These are phyloP conservation scores for Plumapathes pennacea DNA, from an alignment of 92 coral and sea anemone genomes.

Conservation along the genomic window DNA sequence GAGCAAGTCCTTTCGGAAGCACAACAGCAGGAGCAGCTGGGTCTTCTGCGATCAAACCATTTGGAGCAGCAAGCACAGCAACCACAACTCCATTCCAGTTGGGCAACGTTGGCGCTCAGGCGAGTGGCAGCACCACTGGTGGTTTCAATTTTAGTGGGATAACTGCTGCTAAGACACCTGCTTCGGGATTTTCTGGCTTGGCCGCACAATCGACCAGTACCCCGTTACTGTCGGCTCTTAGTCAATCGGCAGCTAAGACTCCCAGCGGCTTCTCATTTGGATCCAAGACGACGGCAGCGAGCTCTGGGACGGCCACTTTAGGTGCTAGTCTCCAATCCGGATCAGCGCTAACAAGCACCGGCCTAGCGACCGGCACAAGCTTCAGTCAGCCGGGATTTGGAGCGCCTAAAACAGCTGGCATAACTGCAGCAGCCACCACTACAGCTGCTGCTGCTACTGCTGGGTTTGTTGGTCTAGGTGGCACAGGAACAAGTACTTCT, in stretches of 20 bases:
- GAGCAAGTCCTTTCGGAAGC: conserved; percentile 18
- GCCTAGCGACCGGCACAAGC: neutral
- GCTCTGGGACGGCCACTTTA: too few species aligned
- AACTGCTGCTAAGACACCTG: too few species aligned
- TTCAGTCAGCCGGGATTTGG: conserved; percentile 8
- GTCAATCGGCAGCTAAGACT: too few species aligned
- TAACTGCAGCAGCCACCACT: conserved; percentile 21
- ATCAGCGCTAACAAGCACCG: too few species aligned
- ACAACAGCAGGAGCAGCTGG: conserved; percentile 9
- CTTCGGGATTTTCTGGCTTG: too few species aligned
- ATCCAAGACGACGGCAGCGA: too few species aligned
- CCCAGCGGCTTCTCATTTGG: too few species aligned
- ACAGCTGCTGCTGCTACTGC: conserved; percentile 27
- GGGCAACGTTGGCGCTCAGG: too few species aligned
- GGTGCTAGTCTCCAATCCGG: too few species aligned
- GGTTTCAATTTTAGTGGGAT: conserved; percentile 41
- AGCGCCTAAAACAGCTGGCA: conserved; percentile 1
- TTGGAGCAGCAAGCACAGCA: conserved; percentile 29
- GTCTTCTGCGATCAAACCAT: conserved; percentile 49
- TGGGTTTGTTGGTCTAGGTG: conserved; percentile 70
- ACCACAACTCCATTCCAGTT: too few species aligned
- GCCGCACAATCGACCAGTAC: too few species aligned
- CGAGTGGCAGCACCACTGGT: conserved; percentile 9
- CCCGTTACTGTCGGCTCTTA: too few species aligned
- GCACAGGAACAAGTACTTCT: conserved; percentile 59